A percentile compares a stretch with the other conserved stretches of the same genome.
Conservation (phyloP, 2,113 vertebrate species). For the Lathamus discolor region DNA sequence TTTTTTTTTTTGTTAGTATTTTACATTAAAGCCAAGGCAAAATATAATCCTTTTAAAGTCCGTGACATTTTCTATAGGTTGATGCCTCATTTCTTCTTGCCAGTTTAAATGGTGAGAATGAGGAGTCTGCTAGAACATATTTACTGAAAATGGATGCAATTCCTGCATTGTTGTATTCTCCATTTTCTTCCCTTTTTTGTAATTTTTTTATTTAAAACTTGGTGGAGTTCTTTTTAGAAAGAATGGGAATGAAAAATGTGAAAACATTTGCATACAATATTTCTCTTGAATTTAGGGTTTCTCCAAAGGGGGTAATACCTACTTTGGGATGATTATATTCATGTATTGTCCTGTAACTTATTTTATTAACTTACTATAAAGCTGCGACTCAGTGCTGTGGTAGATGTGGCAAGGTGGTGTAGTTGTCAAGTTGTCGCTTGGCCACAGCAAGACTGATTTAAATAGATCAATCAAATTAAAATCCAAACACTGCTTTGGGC, state of each 20-base stretch:
- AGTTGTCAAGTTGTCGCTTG: not conserved
- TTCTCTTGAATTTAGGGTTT: not conserved
- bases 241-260: not conserved
- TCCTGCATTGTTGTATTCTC: not conserved
- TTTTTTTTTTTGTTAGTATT: not conserved
- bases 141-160: not conserved
- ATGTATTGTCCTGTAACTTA: not conserved
- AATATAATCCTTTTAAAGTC: not conserved
- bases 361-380: not conserved
- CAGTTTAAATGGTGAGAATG: not conserved
- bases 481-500: not conserved
- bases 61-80: not conserved
- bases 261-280: not conserved
- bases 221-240: not conserved
- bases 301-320: not conserved
- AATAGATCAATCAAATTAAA: not conserved
- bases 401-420: not conserved
- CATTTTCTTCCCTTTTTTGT: not conserved
- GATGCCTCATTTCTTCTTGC: not conserved
- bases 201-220: not conserved
- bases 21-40: not conserved
- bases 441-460: not conserved
- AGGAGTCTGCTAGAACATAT: not conserved
- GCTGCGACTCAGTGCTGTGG: not conserved
- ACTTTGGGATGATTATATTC: not conserved